Conservation (phyloP, 1,140 invertebrate genomes). For the Dolichoris vasculosae region DNA sequence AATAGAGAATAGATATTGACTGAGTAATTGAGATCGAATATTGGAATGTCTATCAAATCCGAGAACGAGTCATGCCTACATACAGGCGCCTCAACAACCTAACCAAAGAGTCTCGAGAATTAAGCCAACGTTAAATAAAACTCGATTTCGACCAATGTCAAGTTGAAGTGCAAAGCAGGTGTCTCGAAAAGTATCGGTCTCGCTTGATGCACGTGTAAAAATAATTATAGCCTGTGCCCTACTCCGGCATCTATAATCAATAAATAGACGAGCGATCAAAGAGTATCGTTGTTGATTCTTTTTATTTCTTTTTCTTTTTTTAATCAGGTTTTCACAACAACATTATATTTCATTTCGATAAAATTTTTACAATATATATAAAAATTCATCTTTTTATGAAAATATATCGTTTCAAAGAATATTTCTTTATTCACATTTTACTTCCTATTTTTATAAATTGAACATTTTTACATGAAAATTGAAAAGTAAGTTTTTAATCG, state of each 20-base stretch:
- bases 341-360: too few species aligned
- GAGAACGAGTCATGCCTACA: neutral
- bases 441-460: too few species aligned
- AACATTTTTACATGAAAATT: too few species aligned
- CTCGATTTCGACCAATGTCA: slow-evolving; percentile 50
- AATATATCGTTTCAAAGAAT: too few species aligned
- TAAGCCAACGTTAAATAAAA: slow-evolving; percentile 39
- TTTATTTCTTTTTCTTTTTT: neutral
- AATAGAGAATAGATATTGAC: neutral
- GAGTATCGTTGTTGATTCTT: neutral
- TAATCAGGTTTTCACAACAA: too few species aligned
- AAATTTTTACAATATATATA: too few species aligned
- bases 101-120: neutral
- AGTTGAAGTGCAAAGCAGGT: slow-evolving; percentile 49
- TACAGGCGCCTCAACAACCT: neutral
- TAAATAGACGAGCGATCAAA: neutral
- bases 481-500: too few species aligned
- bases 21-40: neutral
- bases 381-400: too few species aligned
- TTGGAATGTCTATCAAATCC: neutral
- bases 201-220: slow-evolving; percentile 21
- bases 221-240: slow-evolving; percentile 27
- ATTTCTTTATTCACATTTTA: too few species aligned
- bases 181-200: neutral
- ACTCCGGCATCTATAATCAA: neutral